Base-by-base conservation (phyloP, 2,888 invertebrate genomes). In the Ophion ventricosus region DNA sequence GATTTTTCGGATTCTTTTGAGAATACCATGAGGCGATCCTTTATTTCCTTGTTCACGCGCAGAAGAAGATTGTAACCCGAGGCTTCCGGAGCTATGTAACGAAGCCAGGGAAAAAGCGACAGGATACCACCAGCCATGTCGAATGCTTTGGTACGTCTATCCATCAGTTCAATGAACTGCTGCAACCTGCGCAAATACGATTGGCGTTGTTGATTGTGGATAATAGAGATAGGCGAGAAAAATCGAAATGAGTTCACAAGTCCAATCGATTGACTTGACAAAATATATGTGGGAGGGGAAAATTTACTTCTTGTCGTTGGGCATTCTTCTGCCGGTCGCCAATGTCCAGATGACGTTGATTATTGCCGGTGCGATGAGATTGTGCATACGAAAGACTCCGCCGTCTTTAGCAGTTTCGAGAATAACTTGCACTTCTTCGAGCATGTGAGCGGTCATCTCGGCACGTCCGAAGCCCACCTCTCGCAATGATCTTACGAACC, bases 291-390 rank as follows among this genome's bases (percentile, higher is more conserved):
- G 10, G n/a, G 8, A 57, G n/a, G 57, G 11, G 73, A 72, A 43
- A 29, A 35, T 76, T 49, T 88, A 92, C 92, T 87, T 91, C 1
- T 77, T 0, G 11, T 67, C 79, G 1, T 90, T 86, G 43, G 67
- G 66, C 3, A 92, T 85, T 79, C 88, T 88, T 75, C 90, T 91
- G 63, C 95, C 95, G 14, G 95, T 95, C 3, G 94, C 94, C 40
- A 96, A 91, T 17, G 94, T 94, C 96, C 96, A 96, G 10, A 96
- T 91, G 0, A 96, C 95, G 90, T 96, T 96, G 64, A 96, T 94
- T 0, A 96, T 95, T 54, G 94, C 94, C 2, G 95, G 94, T 1
- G 95, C 93, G 74, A 96, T 88, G 83, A 94, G 89, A 4, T 88
- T 88, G 79, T 87, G 91, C 74, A 93, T 88, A 29, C 43, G 43